Evolutionary conservation across 1,140 invertebrate genomes (phyloP), one percentile per base, ranked within the genome.

Genomic region (Zelostemma sp.): DNA sequence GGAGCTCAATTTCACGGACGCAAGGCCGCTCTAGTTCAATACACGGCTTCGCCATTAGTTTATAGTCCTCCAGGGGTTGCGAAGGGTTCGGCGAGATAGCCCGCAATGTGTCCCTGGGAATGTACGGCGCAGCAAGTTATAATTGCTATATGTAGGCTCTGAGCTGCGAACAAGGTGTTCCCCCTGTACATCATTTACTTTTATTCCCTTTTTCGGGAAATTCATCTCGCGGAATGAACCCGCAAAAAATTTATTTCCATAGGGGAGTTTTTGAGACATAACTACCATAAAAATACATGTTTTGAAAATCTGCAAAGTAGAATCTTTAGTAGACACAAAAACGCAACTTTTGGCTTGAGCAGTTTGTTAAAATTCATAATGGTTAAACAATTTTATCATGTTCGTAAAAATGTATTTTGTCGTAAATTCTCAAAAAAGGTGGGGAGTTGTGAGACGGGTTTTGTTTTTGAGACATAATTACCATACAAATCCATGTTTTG

Each of bases 61-160:
- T 81, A 83, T 74, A 61, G 67, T 81, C 68, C 82, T 80, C 76
- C 67, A 53, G 79, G 77, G 80, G 54, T 40, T 49, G 43, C 49
- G 64, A 68, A 78, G 72, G 72, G 79, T 51, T 60, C 57, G 53
- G 55, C 54, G 35, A 48, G 65, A 25, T 58, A 45, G 33, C 60
- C 41, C 51, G 46, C 50, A 60, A 49, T 59, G 19, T 53, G 61
- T 61, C 49, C 59, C 57, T 53, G 2, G 58, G 33, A 62, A 53
- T 41, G 21, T 25, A 21, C 45, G 41, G 53, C 25, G 31, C 60
- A 28, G 59, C 73, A 81, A 85, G 75, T 82, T 85, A 80, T 84
- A 84, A 84, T 85, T 85, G 76, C 80, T 69, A 69, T 73, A 69
- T 75, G 80, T 79, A 75, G 73, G 54, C 61, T 53, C 15, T 40